These are phyloP conservation scores for Drosophila nr. fundita DNA, from an alignment of 2,888 invertebrate species.

Conservation along the genomic window DNA sequence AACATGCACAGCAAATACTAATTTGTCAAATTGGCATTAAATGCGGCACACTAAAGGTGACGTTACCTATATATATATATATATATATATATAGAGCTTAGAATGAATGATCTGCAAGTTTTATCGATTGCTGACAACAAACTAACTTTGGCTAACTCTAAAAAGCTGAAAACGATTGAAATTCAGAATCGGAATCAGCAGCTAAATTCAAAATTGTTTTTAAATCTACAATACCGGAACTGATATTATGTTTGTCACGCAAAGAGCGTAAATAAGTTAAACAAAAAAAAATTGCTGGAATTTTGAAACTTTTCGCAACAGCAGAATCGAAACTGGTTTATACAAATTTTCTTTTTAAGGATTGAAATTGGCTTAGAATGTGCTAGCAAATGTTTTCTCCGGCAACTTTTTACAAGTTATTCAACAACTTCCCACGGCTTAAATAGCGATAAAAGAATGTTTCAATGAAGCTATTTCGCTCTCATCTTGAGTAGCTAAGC, in stretches of 20 bases:
- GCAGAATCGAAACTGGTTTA: background rate
- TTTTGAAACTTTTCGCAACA: background rate
- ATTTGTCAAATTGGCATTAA: conserved; percentile 78
- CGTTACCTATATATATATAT: background rate
- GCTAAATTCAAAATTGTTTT: no score
- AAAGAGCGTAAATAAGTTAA: no score
- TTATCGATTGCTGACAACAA: background rate
- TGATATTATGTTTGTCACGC: background rate
- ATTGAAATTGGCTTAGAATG: background rate
- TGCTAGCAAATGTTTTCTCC: background rate
- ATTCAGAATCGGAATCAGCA: background rate
- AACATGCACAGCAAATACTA: conserved; percentile 24
- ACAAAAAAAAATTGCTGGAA: background rate
- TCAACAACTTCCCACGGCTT: conserved; percentile 29
- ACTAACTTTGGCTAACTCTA: background rate
- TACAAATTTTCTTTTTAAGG: background rate
- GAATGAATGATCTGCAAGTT: conserved; percentile 1
- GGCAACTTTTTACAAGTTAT: background rate
- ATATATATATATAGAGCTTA: background rate
- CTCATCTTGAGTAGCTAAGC: conserved; percentile 33
- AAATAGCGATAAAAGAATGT: conserved; percentile 26
- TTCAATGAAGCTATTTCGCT: conserved; percentile 6
- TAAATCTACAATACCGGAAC: background rate
- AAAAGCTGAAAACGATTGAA: background rate
- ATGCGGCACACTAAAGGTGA: conserved; percentile 40